Base-by-base conservation (phyloP, 2,888 invertebrate genomes). In the Sinhomidia bicolor region DNA sequence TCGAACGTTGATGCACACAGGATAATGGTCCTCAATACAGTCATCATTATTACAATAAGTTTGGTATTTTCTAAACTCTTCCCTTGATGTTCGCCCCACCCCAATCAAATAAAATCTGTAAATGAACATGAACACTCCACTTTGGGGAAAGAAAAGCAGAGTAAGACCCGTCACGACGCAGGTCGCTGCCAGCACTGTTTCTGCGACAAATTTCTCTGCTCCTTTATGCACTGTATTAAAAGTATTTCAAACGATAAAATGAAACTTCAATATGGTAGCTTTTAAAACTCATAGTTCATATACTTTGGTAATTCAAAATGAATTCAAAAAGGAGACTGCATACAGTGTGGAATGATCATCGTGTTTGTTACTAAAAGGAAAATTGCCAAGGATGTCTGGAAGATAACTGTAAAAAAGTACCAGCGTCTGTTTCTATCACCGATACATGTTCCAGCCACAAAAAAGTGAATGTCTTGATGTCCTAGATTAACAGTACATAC, bases 51-150 rank as follows among this genome's bases (percentile, higher is more conserved):
- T 65, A 12, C 51, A 85, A 54, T n/a, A n/a, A n/a, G 20, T 78
- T 20, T 41, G 79, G 20, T 44, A 79, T 29, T 85, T 85, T 32
- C 85, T 23, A 51, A 65, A 85, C 51, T 85, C 85, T 26, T 85
- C 85, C 1, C 85, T 26, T 17, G 82, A 74, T 0, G 89, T 89
- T 12, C 76, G 29, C 3, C 89, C 89, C 9, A 60, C 71, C 4
- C 86, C 51, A 12, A 89, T 74, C 29, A 85, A 36, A 29, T 86
- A 89, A 0, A 89, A 26, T 29, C 83, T 81, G 83, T 86, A 89
- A 14, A 89, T 44, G 10, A 76, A 79, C 83, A 89, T 82, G 29
- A 86, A 51, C 0, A 89, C 5, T 26, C 89, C 89, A 20, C 76
- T 26, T 83, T 89, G 89, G 3, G 89, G 89, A 29, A 83, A 23